Conservation (phyloP, 2,888 invertebrate species). For the Synergus laeviventris region DNA sequence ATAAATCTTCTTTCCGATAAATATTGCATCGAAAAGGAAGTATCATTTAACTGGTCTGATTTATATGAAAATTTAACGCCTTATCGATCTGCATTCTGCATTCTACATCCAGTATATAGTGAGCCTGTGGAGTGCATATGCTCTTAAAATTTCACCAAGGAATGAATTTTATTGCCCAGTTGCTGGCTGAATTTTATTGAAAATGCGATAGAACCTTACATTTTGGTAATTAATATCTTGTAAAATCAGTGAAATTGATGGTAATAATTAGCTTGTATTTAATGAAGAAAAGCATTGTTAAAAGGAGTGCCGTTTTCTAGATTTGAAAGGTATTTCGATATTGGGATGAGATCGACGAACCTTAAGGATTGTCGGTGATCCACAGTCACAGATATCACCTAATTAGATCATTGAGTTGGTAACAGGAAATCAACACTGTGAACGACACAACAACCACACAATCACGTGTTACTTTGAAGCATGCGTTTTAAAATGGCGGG, state of each 20-base stretch:
- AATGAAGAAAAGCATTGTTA: background rate
- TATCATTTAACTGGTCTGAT: constrained; percentile 29
- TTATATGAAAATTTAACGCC: constrained; percentile 21
- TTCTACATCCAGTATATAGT: background rate
- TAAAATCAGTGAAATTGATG: background rate
- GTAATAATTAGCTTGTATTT: background rate
- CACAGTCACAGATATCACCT: constrained; percentile 22
- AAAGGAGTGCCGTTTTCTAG: background rate
- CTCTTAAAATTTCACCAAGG: constrained; percentile 9
- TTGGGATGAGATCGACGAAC: constrained; percentile 21
- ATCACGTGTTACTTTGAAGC: background rate
- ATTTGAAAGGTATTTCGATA: background rate
- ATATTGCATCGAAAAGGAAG: constrained; percentile 34
- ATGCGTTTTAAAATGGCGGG: background rate
- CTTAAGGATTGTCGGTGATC: constrained; percentile 10
- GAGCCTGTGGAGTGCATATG: background rate
- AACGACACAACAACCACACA: constrained; percentile 10
- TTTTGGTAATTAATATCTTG: background rate
- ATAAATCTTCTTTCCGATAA: constrained; percentile 35
- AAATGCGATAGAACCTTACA: background rate
- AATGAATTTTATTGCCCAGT: background rate
- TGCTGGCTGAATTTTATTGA: background rate
- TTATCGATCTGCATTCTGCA: background rate
- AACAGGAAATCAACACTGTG: constrained; percentile 22
- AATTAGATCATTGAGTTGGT: background rate